Percentiles rank a stretch among this genome's conserved stretches.
These are phyloP conservation scores for Alouatta palliata DNA, from an alignment of 2,113 vertebrate species.

Conservation along the genomic window DNA sequence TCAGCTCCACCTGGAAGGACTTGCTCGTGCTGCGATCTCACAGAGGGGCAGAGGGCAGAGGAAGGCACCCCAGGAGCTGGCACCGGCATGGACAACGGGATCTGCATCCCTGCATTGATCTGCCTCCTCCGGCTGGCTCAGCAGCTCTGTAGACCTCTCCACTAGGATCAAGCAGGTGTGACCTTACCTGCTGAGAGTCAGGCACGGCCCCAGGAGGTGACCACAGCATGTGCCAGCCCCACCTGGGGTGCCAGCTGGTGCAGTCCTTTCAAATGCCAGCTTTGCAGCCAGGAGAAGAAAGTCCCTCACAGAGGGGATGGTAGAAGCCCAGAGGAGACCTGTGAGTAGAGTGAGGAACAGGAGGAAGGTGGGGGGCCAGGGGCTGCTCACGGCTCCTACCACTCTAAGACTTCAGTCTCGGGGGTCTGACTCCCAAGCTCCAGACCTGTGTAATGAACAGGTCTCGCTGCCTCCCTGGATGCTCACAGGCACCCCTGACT, in stretches of 20 bases:
- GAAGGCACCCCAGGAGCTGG: not conserved
- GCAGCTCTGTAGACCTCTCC: not conserved
- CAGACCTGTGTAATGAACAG: not conserved
- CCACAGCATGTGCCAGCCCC: not conserved
- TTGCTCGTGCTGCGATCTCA: not conserved
- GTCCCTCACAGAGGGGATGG: not conserved
- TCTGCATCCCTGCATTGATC: not conserved
- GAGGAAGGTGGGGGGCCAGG: not conserved
- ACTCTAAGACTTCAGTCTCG: not conserved
- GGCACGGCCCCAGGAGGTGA: not conserved
- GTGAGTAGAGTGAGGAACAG: not conserved
- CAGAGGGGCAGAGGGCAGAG: not conserved
- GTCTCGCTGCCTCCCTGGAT: fast-evolving
- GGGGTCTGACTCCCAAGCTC: not conserved
- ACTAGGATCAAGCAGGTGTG: not conserved
- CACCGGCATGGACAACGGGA: fast-evolving
- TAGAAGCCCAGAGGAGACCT: not conserved
- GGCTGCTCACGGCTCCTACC: not conserved
- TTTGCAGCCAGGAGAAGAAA: slow-evolving; percentile 36
- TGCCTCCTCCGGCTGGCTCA: not conserved
- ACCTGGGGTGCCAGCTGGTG: not conserved
- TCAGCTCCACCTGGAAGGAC: not conserved
- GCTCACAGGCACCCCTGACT: not conserved
- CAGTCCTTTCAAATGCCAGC: slow-evolving; percentile 47
- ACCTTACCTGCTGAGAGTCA: slow-evolving; percentile 37